These are phyloP conservation scores for Mormyrus hasselquistii DNA, from an alignment of 2,797 vertebrate species.

Conservation along the genomic window DNA sequence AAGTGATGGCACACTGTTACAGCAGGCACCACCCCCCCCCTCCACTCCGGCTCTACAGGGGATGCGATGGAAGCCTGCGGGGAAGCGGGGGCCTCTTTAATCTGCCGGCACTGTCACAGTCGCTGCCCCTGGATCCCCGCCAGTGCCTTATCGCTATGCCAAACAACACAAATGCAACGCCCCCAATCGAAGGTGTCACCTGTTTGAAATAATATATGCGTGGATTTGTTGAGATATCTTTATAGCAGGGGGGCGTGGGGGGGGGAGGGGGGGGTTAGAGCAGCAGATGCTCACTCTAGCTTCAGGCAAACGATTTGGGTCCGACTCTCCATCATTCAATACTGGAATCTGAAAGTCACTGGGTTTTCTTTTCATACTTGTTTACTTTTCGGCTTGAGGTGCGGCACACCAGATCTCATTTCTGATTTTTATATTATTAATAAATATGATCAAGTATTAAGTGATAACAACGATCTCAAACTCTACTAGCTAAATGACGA, in stretches of 20 bases:
- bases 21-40: constrained; percentile 20
- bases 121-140: constrained; percentile 21
- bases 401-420: not conserved
- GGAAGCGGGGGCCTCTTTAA: constrained; percentile 28
- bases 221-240: constrained; percentile 35
- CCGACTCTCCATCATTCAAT: not conserved
- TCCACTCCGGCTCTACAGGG: constrained; percentile 21
- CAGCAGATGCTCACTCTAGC: not conserved
- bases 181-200: constrained; percentile 35
- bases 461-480: not conserved
- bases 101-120: constrained; percentile 32
- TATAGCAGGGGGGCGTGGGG: not conserved
- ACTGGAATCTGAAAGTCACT: not conserved
- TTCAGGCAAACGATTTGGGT: not conserved
- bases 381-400: not conserved
- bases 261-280: not conserved
- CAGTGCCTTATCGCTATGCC: constrained; percentile 39
- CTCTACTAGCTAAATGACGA: not conserved
- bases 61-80: constrained; percentile 25
- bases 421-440: not conserved
- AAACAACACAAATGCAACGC: constrained; percentile 42
- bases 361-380: not conserved
- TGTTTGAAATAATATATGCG: constrained; percentile 37
- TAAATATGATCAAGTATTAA: not conserved
- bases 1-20: not conserved